These are phyloP conservation scores for Ia io DNA, from an alignment of 2,113 vertebrate species.

Conservation along the genomic window DNA sequence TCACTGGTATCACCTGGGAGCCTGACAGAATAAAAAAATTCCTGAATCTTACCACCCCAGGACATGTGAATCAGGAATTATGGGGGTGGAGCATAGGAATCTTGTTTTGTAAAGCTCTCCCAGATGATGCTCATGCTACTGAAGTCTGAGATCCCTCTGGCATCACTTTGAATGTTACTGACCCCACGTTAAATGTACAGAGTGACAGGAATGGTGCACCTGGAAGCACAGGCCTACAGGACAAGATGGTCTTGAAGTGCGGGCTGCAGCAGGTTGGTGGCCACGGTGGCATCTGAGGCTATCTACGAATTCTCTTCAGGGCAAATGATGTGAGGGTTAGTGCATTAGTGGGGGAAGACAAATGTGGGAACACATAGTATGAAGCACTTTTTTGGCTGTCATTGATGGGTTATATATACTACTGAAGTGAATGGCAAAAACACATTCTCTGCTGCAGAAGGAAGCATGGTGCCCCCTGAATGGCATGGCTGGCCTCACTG, in stretches of 20 bases:
- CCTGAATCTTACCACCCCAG: neutral
- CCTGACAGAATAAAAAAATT: neutral
- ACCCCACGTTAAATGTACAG: neutral
- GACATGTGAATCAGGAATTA: neutral
- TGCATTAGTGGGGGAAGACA: neutral
- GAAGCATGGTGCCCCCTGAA: neutral
- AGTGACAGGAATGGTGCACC: neutral
- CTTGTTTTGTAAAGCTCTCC: neutral
- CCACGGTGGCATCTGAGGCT: constrained; percentile 88
- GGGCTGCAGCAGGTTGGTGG: constrained; percentile 86
- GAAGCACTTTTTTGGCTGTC: neutral
- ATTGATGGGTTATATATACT: neutral
- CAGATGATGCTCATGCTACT: neutral
- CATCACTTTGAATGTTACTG: neutral
- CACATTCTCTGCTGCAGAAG: neutral
- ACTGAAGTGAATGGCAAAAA: neutral
- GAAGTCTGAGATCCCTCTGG: neutral
- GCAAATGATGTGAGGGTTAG: neutral
- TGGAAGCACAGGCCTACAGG: neutral
- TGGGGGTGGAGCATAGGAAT: neutral
- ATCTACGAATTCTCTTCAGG: constrained; percentile 87
- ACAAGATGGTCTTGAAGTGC: constrained; percentile 86
- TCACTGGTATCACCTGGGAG: neutral
- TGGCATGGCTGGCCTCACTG: neutral
- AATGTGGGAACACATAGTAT: neutral